Base-by-base conservation (phyloP, 2,797 vertebrate species). In the Lepus townsendii region DNA sequence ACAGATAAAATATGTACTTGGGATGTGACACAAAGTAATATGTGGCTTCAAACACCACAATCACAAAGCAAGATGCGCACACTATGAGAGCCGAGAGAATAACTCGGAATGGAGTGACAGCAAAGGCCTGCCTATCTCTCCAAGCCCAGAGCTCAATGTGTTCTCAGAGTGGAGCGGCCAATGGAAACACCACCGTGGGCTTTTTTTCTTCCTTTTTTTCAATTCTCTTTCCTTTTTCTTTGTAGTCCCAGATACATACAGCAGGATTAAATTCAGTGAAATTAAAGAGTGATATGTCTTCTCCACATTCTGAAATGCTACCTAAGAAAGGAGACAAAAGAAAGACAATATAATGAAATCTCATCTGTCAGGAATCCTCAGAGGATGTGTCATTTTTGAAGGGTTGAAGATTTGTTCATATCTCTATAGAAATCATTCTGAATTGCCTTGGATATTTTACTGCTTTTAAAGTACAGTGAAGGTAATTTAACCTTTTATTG, bases 401-500 rank as follows among this genome's bases (percentile, higher is more conserved):
- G 84, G 80, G n/a, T 7, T 73, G 35, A 91, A 76, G 66, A 69
- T 90, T 88, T 88, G 68, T 50, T 95, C 76, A 77, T 69, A 30
- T 93, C 83, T 88, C 73, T 83, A 68, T 54, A 83, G 78, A 87
- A 96, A 92, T 88, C 14, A 85, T 92, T 83, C 27, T 78, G 52
- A 92, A 88, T 82, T 60, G 47, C 35, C 69, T 78, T 90, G 16
- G 30, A 73, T 93, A 92, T 91, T 88, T 92, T 69, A 88, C 42
- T 88, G 42, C 32, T 69, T 88, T 95, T 92, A 63, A 86, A 80
- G 68, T 78, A 65, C 26, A 87, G 72, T 95, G 87, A 92, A 65
- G 80, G 90, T 77, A 83, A 90, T 27, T 83, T 93, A 92, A 83
- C 52, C 27, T 94, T 71, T 90, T 90, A 83, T 95, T 94, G 32